A percentile compares a stretch with the other conserved stretches of the same genome.
phyloP scores from a whole-genome alignment of 2,797 vertebrate genomes.

The Sebastes hubbsi region DNA sequence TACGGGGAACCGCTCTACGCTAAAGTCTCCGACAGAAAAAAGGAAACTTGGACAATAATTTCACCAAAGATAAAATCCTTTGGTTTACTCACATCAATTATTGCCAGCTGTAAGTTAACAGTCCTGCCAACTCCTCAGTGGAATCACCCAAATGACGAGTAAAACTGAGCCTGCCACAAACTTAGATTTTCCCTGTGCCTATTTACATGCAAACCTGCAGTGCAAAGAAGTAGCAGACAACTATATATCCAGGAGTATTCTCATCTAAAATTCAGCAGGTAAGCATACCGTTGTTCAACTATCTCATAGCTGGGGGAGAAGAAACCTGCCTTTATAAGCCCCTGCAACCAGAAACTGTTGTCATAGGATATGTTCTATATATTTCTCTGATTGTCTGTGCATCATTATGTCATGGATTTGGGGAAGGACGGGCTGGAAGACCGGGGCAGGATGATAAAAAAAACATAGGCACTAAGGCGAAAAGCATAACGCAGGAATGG shows the following conservation, averaged over 20 bases:
- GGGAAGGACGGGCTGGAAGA: conserved; percentile 59
- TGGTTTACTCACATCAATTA: conserved; percentile 80
- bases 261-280: conserved; percentile 66
- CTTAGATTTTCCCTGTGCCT: conserved; percentile 46
- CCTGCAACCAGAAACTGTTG: conserved; percentile 37
- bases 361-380: conserved; percentile 62
- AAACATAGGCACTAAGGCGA: conserved; percentile 78
- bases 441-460: conserved; percentile 36
- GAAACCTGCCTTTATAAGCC: conserved; percentile 46
- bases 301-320: conserved; percentile 35
- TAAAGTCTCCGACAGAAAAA: conserved; percentile 46
- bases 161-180: conserved; percentile 31
- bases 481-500: conserved; percentile 47
- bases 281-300: conserved; percentile 72
- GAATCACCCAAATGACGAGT: conserved; percentile 38
- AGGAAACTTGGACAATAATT: conserved; percentile 75
- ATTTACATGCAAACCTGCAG: conserved; percentile 75
- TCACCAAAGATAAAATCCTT: conserved; percentile 83
- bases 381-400: conserved; percentile 74
- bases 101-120: conserved; percentile 75
- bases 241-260: conserved; percentile 28
- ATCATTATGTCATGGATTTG: conserved; percentile 39
- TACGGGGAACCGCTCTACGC: conserved; percentile 35
- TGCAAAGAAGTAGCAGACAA: conserved; percentile 61
- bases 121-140: conserved; percentile 60